phyloP scores from a whole-genome alignment of 2,113 vertebrate species.

The Eulacestoma nigropectus region DNA sequence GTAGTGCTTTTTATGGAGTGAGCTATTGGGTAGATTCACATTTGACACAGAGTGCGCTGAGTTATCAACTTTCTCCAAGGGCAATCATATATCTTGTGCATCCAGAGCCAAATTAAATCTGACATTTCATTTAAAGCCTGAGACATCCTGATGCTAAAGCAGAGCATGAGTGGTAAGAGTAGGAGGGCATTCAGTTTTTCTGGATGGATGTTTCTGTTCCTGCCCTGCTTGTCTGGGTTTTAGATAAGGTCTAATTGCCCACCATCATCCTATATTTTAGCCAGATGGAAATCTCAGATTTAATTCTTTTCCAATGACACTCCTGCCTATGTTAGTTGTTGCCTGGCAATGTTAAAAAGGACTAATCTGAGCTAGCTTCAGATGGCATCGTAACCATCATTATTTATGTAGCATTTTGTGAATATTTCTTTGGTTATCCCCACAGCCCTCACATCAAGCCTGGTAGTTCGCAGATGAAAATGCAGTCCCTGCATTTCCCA shows the following conservation, averaged over 20 bases:
- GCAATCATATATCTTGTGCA: constrained; percentile 66
- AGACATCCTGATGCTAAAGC: constrained; percentile 64
- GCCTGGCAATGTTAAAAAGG: not conserved
- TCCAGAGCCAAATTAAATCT: constrained; percentile 73
- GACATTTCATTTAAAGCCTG: constrained; percentile 75
- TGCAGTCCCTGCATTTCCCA: not conserved
- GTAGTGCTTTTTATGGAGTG: constrained; percentile 51
- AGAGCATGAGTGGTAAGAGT: constrained; percentile 33
- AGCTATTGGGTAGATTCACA: constrained; percentile 51
- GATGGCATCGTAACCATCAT: not conserved
- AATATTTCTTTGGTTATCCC: not conserved
- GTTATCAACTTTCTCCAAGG: constrained; percentile 73
- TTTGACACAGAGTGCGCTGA: constrained; percentile 59
- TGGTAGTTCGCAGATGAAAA: not conserved
- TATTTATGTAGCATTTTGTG: constrained; percentile 33
- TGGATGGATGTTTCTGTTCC: constrained; percentile 42
- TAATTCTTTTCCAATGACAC: constrained; percentile 3
- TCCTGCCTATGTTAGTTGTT: not conserved
- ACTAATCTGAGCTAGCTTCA: constrained; percentile 14
- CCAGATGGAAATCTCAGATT: constrained; percentile 37
- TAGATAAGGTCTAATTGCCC: constrained; percentile 30
- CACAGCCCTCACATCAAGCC: not conserved
- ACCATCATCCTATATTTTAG: constrained; percentile 35
- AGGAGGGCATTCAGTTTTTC: not conserved
- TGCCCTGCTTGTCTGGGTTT: constrained; percentile 24